Conservation (phyloP, 2,797 vertebrate species). For the Sebastiscus tertius region DNA sequence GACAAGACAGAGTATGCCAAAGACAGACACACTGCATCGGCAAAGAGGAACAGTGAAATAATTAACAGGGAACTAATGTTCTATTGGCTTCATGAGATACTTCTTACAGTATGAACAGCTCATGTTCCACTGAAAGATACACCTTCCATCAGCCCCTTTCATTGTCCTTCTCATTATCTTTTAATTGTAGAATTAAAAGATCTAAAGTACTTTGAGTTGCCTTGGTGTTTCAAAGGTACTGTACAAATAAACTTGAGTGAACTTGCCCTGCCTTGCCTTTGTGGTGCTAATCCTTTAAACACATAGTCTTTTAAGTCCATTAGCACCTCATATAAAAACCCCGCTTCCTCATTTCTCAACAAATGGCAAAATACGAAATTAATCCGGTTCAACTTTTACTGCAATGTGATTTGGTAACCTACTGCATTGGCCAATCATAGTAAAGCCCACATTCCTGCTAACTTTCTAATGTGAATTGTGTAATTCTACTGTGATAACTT, state of each 20-base stretch:
- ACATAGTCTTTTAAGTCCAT: not conserved
- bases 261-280: not conserved
- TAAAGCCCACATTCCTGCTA: not conserved
- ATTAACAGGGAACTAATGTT: not conserved
- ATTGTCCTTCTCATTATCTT: not conserved
- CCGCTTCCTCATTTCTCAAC: not conserved
- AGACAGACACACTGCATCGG: not conserved
- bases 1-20: not conserved
- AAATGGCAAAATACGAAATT: not conserved
- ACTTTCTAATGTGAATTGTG: conserved; percentile 6
- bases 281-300: not conserved
- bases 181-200: not conserved
- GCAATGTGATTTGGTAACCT: not conserved
- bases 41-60: not conserved
- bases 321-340: not conserved
- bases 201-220: not conserved
- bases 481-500: conserved; percentile 8
- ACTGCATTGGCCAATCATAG: not conserved
- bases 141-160: not conserved
- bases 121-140: not conserved
- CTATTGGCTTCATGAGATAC: not conserved
- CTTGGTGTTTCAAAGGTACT: not conserved
- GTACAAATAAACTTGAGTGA: not conserved
- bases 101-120: not conserved
- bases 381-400: not conserved